These are phyloP conservation scores for Vollenhovia emeryi DNA, from an alignment of 1,140 invertebrate species.

Conservation along the genomic window DNA sequence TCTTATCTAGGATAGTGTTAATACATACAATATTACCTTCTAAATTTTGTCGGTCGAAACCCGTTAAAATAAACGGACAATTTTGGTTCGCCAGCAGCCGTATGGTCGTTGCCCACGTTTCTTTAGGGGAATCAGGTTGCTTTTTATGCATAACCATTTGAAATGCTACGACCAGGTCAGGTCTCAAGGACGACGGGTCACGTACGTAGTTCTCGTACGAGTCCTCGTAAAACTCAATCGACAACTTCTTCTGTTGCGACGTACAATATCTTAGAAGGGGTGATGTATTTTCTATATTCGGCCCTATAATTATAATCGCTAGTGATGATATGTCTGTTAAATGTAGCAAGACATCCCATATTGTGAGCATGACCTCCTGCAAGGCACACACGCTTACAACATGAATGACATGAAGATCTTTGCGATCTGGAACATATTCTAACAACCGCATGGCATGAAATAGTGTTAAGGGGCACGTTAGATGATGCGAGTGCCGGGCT, in stretches of 20 bases:
- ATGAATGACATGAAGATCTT: slow-evolving; percentile 71
- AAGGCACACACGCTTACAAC: slow-evolving; percentile 76
- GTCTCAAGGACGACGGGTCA: slow-evolving; percentile 64
- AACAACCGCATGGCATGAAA: slow-evolving; percentile 74
- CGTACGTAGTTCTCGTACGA: slow-evolving; percentile 74
- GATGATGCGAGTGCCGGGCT: slow-evolving; percentile 69
- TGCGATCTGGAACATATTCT: slow-evolving; percentile 36
- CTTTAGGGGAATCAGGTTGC: slow-evolving; percentile 62
- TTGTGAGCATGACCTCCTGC: slow-evolving; percentile 70
- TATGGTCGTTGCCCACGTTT: slow-evolving; percentile 76
- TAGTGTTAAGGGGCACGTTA: slow-evolving; percentile 77
- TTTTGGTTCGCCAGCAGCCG: slow-evolving; percentile 67
- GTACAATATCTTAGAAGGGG: slow-evolving; percentile 61
- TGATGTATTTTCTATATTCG: slow-evolving; percentile 68
- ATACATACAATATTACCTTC: too few relatives aligned
- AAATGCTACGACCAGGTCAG: slow-evolving; percentile 78
- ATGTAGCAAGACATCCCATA: slow-evolving; percentile 79
- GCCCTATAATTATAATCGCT: slow-evolving; percentile 76
- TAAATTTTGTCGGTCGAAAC: too few relatives aligned
- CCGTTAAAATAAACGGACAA: slow-evolving; percentile 69
- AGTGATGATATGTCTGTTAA: slow-evolving; percentile 68
- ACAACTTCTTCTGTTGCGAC: slow-evolving; percentile 59
- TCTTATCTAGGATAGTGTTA: too few relatives aligned
- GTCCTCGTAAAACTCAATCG: slow-evolving; percentile 54
- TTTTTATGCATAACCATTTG: slow-evolving; percentile 79